These are phyloP conservation scores for Arctocebus calabarensis DNA, from an alignment of 2,797 vertebrate genomes.

Conservation along the genomic window DNA sequence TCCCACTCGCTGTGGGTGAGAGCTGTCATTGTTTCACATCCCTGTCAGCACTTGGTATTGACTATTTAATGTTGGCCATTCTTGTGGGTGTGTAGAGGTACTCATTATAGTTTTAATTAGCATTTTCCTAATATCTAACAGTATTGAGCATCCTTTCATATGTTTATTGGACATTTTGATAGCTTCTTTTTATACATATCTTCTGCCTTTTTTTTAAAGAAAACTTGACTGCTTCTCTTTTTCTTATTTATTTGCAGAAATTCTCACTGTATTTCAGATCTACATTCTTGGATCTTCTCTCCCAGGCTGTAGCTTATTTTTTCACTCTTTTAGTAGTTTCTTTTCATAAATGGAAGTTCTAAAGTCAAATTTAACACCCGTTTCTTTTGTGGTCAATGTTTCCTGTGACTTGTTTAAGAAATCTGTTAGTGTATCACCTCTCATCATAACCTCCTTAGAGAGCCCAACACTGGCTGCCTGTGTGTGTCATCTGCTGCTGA, in stretches of 20 bases:
- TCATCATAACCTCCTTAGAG: background rate
- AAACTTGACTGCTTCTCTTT: background rate
- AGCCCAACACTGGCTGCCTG: background rate
- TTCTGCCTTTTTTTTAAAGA: background rate
- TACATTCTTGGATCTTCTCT: background rate
- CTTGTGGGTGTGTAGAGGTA: background rate
- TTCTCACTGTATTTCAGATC: background rate
- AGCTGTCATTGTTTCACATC: too few relatives aligned
- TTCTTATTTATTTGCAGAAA: background rate
- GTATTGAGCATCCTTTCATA: background rate
- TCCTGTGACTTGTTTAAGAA: background rate
- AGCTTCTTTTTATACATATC: background rate
- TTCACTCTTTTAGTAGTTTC: background rate
- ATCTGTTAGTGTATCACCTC: background rate
- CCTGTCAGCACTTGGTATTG: background rate
- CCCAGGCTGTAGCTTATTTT: background rate
- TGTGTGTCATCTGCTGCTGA: background rate
- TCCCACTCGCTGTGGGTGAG: background rate
- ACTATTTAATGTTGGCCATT: background rate
- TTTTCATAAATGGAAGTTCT: slow-evolving; percentile 12
- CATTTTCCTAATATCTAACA: background rate
- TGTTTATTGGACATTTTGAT: background rate
- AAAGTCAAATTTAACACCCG: background rate
- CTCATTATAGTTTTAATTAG: background rate
- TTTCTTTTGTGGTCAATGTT: background rate